These are phyloP conservation scores for Serranus cabrilla DNA, from an alignment of 2,797 vertebrate species.

Conservation along the genomic window DNA sequence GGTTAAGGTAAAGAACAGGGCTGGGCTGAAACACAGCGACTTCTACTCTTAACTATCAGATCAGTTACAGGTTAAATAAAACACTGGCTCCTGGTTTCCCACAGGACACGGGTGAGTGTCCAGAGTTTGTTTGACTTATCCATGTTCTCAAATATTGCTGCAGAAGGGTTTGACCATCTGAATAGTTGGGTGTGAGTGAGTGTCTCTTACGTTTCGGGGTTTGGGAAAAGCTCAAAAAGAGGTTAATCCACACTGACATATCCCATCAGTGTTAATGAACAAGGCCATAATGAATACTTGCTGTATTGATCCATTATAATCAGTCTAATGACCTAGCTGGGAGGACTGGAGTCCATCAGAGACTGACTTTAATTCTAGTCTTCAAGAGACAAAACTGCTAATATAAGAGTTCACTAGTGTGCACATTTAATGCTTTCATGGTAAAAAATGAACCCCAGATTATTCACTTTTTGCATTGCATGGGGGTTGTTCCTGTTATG, in stretches of 20 bases:
- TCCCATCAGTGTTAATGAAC: conserved; percentile 42
- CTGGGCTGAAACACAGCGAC: too few species aligned
- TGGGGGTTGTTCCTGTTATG: too few species aligned
- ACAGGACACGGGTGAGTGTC: too few species aligned
- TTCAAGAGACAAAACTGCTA: neutral
- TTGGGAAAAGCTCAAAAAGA: conserved; percentile 5
- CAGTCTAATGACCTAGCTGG: conserved; percentile 24
- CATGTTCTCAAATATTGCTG: too few species aligned
- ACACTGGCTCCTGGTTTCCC: too few species aligned
- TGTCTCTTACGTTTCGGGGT: neutral
- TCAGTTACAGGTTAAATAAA: too few species aligned
- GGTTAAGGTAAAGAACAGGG: too few species aligned
- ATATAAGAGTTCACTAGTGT: neutral
- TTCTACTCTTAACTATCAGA: too few species aligned
- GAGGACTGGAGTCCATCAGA: neutral
- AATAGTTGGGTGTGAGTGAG: too few species aligned
- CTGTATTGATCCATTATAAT: conserved; percentile 64
- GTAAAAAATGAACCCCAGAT: neutral
- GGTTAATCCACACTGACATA: conserved; percentile 34
- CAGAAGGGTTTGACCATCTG: too few species aligned
- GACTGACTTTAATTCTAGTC: neutral
- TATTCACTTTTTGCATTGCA: neutral
- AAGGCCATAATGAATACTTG: conserved; percentile 50
- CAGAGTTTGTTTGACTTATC: too few species aligned
- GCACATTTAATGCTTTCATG: neutral